Conservation (phyloP, 2,113 vertebrate genomes). For the Passer montanus region DNA sequence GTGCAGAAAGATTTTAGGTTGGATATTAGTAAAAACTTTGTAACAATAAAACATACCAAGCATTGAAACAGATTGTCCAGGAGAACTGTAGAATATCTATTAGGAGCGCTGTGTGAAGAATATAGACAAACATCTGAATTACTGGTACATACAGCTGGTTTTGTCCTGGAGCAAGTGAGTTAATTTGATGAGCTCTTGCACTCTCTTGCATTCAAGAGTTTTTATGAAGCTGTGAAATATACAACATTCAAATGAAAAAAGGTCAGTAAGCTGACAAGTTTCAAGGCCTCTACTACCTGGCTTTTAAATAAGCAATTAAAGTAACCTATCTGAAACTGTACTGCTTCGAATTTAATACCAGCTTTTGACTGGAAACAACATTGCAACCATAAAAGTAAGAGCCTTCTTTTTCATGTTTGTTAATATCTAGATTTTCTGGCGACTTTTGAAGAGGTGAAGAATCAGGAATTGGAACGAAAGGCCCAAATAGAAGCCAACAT, state of each 20-base stretch:
- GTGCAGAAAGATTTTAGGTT: neutral
- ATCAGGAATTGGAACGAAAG: constrained; percentile 80
- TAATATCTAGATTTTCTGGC: constrained; percentile 83
- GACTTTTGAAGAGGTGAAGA: constrained; percentile 81
- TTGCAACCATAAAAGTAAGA: neutral
- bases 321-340: neutral
- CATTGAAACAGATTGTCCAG: neutral
- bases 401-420: constrained; percentile 10
- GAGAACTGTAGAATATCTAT: neutral
- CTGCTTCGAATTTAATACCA: neutral
- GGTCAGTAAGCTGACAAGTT: neutral
- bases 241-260: neutral
- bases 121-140: neutral
- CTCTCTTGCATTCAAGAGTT: neutral
- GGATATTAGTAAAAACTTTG: neutral
- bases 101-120: neutral
- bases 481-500: constrained; percentile 82
- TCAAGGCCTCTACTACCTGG: neutral
- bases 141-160: neutral
- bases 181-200: neutral
- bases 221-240: neutral
- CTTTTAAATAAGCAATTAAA: neutral
- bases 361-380: neutral
- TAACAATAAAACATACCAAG: neutral
- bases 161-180: neutral